phyloP scores from a whole-genome alignment of 2,888 invertebrate species.

The Parasteatoda lunata region DNA sequence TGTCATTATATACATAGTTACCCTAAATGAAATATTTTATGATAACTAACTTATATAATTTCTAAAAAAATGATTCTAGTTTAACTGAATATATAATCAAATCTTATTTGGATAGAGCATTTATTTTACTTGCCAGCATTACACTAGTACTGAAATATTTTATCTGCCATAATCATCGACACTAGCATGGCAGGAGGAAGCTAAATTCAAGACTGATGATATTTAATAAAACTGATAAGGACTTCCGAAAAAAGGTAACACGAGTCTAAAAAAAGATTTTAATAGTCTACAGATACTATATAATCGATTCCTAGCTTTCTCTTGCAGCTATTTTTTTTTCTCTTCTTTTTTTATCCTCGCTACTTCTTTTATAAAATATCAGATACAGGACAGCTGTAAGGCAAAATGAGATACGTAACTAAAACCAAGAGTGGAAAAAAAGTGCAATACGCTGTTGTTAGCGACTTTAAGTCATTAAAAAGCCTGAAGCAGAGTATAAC shows the following conservation, averaged over 20 bases:
- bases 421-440: background rate
- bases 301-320: background rate
- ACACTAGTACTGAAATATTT: background rate
- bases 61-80: no score
- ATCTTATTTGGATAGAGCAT: no score
- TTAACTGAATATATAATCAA: no score
- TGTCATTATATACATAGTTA: no score
- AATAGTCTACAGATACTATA: background rate
- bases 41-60: no score
- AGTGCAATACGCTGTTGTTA: conserved; percentile 36
- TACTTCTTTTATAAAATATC: conserved; percentile 51
- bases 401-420: conserved; percentile 30
- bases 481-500: conserved; percentile 25
- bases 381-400: conserved; percentile 37
- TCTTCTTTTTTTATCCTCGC: conserved; percentile 18
- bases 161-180: background rate
- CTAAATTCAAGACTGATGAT: conserved; percentile 38
- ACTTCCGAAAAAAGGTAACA: conserved; percentile 9
- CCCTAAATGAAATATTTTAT: no score
- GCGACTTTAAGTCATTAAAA: conserved; percentile 50
- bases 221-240: conserved; percentile 62
- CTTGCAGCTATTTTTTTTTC: background rate
- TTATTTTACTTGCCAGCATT: no score
- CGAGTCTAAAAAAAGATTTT: background rate
- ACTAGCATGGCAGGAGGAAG: conserved; percentile 1